Evolutionary conservation across 2,113 vertebrate species (phyloP).

Genomic region (Eudyptes chrysolophus): DNA sequence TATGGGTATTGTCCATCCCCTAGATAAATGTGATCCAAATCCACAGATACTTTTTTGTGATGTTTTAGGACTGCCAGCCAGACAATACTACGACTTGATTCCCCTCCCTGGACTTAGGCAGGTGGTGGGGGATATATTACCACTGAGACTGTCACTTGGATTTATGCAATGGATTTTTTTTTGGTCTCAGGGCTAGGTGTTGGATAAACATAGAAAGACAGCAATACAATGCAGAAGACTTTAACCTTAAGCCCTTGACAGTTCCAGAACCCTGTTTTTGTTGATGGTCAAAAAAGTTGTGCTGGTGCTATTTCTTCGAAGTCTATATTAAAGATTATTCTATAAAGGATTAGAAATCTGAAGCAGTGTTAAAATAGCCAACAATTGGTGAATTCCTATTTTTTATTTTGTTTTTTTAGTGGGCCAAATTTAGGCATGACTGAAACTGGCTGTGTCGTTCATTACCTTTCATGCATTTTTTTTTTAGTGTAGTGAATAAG

Average conservation of each 20-base stretch:
- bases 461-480: background rate
- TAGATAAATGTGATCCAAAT: slow-evolving; percentile 16
- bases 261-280: background rate
- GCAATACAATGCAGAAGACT: background rate
- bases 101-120: background rate
- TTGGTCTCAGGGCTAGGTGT: background rate
- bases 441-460: background rate
- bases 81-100: background rate
- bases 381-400: too few relatives aligned
- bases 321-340: background rate
- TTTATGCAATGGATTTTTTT: slow-evolving; percentile 6
- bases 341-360: background rate
- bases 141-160: background rate
- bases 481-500: background rate
- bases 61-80: slow-evolving; percentile 29
- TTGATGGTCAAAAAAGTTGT: background rate
- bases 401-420: background rate
- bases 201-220: slow-evolving; percentile 4
- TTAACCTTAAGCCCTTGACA: background rate
- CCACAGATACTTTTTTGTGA: background rate
- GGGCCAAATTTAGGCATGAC: background rate
- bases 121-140: slow-evolving; percentile 16
- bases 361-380: background rate
- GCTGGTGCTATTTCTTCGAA: background rate
- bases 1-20: slow-evolving; percentile 31